phyloP scores from a whole-genome alignment of 2,888 invertebrate species.

The Lordiphosa fenestrarum region DNA sequence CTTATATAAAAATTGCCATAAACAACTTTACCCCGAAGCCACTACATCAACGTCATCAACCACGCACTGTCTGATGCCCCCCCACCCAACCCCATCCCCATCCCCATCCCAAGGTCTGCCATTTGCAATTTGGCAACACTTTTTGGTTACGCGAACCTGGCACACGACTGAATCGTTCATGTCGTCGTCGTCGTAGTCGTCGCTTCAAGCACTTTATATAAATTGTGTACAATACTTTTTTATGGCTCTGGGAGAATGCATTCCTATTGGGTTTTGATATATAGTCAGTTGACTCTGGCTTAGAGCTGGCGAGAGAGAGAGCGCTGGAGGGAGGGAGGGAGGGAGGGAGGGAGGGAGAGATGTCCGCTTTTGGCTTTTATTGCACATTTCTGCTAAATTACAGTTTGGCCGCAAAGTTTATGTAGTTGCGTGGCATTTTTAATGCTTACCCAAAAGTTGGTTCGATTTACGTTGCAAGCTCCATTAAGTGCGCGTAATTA shows the following conservation, averaged over 20 bases:
- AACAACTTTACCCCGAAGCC: slow-evolving; percentile 54
- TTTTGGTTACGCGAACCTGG: slow-evolving; percentile 58
- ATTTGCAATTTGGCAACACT: slow-evolving; percentile 71
- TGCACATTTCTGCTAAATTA: slow-evolving; percentile 74
- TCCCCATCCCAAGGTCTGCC: slow-evolving; percentile 30
- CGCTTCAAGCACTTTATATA: slow-evolving; percentile 65
- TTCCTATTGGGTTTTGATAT: slow-evolving; percentile 69
- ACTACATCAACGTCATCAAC: slow-evolving; percentile 54
- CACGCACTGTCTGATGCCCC: slow-evolving; percentile 51
- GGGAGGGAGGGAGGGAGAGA: slow-evolving; percentile 12
- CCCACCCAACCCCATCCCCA: background rate
- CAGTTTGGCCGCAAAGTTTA: slow-evolving; percentile 67
- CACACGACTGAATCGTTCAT: slow-evolving; percentile 9
- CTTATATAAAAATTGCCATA: slow-evolving; percentile 61
- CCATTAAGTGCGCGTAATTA: slow-evolving; percentile 78
- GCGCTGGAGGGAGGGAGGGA: slow-evolving; percentile 6
- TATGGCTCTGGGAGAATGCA: slow-evolving; percentile 62
- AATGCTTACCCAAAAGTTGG: slow-evolving; percentile 50
- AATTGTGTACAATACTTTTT: slow-evolving; percentile 70
- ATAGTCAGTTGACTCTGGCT: slow-evolving; percentile 39
- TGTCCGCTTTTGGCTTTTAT: slow-evolving; percentile 51
- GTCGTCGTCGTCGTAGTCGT: slow-evolving; percentile 19
- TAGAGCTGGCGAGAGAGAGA: too few relatives aligned
- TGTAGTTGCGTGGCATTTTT: slow-evolving; percentile 69
- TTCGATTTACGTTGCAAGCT: slow-evolving; percentile 55